These are phyloP conservation scores for Microctonus hyperodae DNA, from an alignment of 2,888 invertebrate species.

Conservation along the genomic window DNA sequence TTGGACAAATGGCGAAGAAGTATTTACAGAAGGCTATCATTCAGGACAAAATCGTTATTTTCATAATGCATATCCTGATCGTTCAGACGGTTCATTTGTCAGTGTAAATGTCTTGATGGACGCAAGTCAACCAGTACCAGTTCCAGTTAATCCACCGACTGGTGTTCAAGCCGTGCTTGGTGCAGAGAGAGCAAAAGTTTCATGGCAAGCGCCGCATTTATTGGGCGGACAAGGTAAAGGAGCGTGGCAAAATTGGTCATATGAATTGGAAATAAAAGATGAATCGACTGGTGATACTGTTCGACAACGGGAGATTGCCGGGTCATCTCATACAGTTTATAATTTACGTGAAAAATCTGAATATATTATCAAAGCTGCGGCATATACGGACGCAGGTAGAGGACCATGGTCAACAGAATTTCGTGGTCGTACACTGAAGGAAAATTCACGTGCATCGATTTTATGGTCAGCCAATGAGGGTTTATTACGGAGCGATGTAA, in stretches of 20 bases:
- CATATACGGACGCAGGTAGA: slow-evolving; percentile 76
- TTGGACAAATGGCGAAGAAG: slow-evolving; percentile 83
- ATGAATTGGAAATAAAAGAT: slow-evolving; percentile 75
- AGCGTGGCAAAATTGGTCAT: slow-evolving; percentile 79
- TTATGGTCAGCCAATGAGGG: slow-evolving; percentile 81
- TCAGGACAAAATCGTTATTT: slow-evolving; percentile 74
- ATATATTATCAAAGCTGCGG: slow-evolving; percentile 81
- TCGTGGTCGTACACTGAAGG: slow-evolving; percentile 73
- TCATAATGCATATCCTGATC: slow-evolving; percentile 76
- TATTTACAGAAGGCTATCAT: slow-evolving; percentile 82
- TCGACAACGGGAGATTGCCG: slow-evolving; percentile 65
- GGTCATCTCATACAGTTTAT: slow-evolving; percentile 72
- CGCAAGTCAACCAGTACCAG: slow-evolving; percentile 78
- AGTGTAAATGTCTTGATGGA: slow-evolving; percentile 62
- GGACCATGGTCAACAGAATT: slow-evolving; percentile 85
- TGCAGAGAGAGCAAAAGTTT: slow-evolving; percentile 75
- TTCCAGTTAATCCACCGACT: slow-evolving; percentile 80
- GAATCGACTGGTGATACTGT: slow-evolving; percentile 61
- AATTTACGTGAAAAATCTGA: slow-evolving; percentile 77
- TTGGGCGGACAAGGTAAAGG: slow-evolving; percentile 73
- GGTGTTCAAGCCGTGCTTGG: slow-evolving; percentile 84
- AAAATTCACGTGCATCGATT: slow-evolving; percentile 70
- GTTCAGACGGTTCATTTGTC: slow-evolving; percentile 64
- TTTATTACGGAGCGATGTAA: slow-evolving; percentile 80
- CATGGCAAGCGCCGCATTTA: slow-evolving; percentile 83